Conservation (phyloP, 2,888 invertebrate species). For the Caenorhabditis becei region DNA sequence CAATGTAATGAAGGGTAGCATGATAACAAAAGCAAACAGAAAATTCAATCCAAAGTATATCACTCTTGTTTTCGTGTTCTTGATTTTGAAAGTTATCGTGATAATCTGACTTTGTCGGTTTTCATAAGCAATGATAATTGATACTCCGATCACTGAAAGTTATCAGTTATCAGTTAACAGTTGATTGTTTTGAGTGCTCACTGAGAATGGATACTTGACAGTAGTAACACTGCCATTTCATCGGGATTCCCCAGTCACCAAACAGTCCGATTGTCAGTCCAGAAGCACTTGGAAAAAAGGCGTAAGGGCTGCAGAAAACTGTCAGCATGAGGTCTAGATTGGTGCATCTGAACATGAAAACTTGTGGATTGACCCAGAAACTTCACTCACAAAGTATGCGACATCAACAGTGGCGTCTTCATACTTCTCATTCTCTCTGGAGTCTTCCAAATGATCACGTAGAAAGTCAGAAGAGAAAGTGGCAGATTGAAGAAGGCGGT, state of each 20-base stretch:
- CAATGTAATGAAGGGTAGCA: slow-evolving; percentile 26
- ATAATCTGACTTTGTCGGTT: slow-evolving; percentile 25
- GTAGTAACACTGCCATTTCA: neutral
- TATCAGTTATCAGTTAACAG: neutral
- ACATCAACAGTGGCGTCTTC: slow-evolving; percentile 10
- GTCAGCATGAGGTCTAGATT: slow-evolving; percentile 22
- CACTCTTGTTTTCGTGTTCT: neutral
- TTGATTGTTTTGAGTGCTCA: neutral
- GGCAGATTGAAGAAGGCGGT: slow-evolving; percentile 20
- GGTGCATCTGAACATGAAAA: slow-evolving; percentile 9
- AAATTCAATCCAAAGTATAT: slow-evolving; percentile 10
- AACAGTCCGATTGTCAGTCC: neutral
- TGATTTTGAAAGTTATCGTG: slow-evolving; percentile 13
- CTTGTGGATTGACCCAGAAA: neutral
- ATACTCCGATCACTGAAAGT: slow-evolving; percentile 18
- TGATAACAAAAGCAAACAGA: neutral
- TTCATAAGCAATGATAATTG: slow-evolving; percentile 12
- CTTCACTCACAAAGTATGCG: slow-evolving; percentile 9
- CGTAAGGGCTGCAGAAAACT: neutral
- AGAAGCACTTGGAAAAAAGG: slow-evolving; percentile 29
- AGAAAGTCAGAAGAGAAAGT: slow-evolving; percentile 17
- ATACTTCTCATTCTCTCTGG: slow-evolving; percentile 30
- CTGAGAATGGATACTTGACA: slow-evolving; percentile 1
- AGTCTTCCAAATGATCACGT: slow-evolving; percentile 7
- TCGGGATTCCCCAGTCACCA: neutral